Base-by-base conservation (phyloP, 2,797 vertebrate genomes). In the Smutsia temminckii region DNA sequence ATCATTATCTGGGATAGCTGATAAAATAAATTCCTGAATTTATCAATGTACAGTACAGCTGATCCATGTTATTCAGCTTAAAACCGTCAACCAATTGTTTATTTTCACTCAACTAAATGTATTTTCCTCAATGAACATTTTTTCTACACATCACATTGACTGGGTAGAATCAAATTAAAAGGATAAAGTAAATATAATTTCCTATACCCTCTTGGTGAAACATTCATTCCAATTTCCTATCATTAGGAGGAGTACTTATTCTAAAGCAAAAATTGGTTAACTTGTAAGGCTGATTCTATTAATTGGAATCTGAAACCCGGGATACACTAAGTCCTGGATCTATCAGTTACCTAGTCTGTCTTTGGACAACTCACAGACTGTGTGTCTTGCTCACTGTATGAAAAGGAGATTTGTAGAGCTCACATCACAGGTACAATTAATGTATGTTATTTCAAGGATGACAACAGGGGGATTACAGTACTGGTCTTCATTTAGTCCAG, bases 11-110 rank as follows among this genome's bases (percentile, higher is more conserved):
- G 10, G 29, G 53, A 77, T 74, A 85, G 53, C 34, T 69, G 74
- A 92, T 53, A 84, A 94, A 88, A 94, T 46, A 84, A 86, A 81
- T 55, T 72, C 61, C 66, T n/a, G 37, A 93, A 85, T 71, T 89
- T 61, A 93, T 61, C 66, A 46, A 57, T 5, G 20, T 23, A 20
- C 66, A 49, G 18, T 23, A 69, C 2, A 93, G 79, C 25, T 61
- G 40, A 69, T 53, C 8, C 64, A 51, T n/a, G 6, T 34, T 78
- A 55, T 78, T 79, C n/a, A n/a, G 89, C 79, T 75, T 37, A 32
- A 29, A 81, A 68, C 13, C 59, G 13, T 71, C 12, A 71, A 37
- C 37, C 61, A n/a, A 49, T 12, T 29, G 4, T 59, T 95, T 74
- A 66, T 25, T 63, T 86, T 87, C 61, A 49, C 71, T 71, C 42